Evolutionary conservation across 2,888 invertebrate species (phyloP).

Genomic region (Orthosia cruda): DNA sequence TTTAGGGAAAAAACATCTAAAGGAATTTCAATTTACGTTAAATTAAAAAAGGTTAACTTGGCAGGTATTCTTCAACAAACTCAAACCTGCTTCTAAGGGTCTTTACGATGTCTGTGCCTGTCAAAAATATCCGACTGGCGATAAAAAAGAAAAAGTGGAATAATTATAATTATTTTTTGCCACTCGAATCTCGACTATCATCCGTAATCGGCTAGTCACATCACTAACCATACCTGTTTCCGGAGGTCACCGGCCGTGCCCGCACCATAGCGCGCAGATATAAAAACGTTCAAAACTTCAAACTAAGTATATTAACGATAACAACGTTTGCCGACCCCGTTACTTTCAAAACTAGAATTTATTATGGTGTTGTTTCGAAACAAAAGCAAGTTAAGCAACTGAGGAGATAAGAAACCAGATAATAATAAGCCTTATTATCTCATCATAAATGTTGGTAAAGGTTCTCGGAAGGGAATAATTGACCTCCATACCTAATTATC

Average conservation of each 20-base stretch:
- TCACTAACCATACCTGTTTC: constrained; percentile 72
- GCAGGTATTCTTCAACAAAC: too few species aligned
- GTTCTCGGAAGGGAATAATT: constrained; percentile 6
- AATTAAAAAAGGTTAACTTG: neutral
- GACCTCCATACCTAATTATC: neutral
- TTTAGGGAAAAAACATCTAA: neutral
- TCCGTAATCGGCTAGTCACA: constrained; percentile 45
- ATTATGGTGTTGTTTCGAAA: constrained; percentile 41
- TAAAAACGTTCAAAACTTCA: constrained; percentile 50
- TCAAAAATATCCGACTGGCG: neutral
- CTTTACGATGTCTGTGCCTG: too few species aligned
- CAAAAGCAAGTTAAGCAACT: constrained; percentile 38
- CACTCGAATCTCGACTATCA: constrained; percentile 3
- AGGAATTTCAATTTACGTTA: too few species aligned
- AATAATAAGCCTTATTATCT: constrained; percentile 23
- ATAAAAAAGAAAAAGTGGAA: neutral
- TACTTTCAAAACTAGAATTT: constrained; percentile 50
- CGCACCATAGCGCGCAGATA: constrained; percentile 65
- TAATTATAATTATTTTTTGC: neutral
- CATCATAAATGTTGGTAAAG: constrained; percentile 15
- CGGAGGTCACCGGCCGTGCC: constrained; percentile 72
- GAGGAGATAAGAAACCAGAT: constrained; percentile 35
- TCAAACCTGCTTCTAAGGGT: too few species aligned
- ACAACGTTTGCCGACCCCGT: constrained; percentile 61
- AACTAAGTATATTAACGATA: constrained; percentile 57